phyloP scores from a whole-genome alignment of 2,113 vertebrate species.

The Ceratotherium simum region DNA sequence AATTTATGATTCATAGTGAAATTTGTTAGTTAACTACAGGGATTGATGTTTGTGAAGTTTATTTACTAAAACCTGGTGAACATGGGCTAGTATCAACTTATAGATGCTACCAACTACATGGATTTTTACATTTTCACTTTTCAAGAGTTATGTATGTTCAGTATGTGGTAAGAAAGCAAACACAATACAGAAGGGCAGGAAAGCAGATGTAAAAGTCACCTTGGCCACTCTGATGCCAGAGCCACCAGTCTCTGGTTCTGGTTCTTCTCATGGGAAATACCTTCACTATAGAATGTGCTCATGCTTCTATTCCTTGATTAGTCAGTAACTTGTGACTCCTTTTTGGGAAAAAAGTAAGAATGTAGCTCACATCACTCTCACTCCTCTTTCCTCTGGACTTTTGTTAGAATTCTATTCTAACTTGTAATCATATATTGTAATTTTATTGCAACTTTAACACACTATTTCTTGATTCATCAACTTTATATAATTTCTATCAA shows the following conservation, averaged over 20 bases:
- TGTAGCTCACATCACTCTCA: background rate
- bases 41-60: conserved; percentile 16
- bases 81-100: background rate
- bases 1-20: background rate
- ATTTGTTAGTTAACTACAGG: background rate
- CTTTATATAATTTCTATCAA: background rate
- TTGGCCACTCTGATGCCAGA: background rate
- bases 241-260: background rate
- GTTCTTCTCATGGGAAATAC: background rate
- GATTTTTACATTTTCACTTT: background rate
- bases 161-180: background rate
- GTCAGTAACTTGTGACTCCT: background rate
- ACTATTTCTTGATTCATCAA: background rate
- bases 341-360: background rate
- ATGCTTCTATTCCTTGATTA: conserved; percentile 37
- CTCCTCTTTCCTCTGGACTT: background rate
- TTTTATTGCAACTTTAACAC: background rate
- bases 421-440: conserved; percentile 27
- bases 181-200: background rate
- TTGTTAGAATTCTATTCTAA: conserved; percentile 35
- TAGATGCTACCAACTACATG: background rate
- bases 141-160: background rate
- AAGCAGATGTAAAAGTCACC: background rate
- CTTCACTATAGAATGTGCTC: background rate
- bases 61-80: background rate